Evolutionary conservation across 2,113 vertebrate species (phyloP).

Genomic region (Patagioenas fasciata): DNA sequence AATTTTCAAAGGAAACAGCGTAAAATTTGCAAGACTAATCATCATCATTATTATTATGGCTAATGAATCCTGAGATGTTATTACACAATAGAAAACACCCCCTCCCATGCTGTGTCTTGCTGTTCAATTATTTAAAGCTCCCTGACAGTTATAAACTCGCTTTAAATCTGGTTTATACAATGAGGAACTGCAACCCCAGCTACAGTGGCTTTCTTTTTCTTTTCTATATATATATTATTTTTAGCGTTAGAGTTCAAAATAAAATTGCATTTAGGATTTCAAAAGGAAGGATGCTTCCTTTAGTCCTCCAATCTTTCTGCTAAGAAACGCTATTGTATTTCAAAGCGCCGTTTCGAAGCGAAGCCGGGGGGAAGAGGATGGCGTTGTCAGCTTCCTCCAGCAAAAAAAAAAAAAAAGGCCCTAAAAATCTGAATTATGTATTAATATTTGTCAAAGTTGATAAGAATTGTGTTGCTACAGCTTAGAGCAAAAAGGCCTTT

Average conservation of each 20-base stretch:
- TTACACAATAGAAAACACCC: conserved; percentile 38
- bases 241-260: not conserved
- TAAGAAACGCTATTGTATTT: not conserved
- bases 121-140: conserved; percentile 68
- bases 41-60: conserved; percentile 60
- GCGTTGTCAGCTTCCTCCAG: not conserved
- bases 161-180: conserved; percentile 17
- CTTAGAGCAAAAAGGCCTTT: not conserved
- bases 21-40: conserved; percentile 47
- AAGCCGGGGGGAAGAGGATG: not conserved
- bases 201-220: not conserved
- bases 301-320: not conserved
- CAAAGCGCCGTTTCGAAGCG: not conserved
- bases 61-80: conserved; percentile 51
- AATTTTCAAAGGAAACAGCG: conserved; percentile 8
- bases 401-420: not conserved
- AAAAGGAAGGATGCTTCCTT: not conserved
- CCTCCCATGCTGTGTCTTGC: not conserved
- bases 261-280: not conserved
- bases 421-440: conserved; percentile 22
- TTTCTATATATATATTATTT: not conserved
- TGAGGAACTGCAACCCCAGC: conserved; percentile 3
- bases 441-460: conserved; percentile 23
- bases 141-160: conserved; percentile 56
- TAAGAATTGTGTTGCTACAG: conserved; percentile 3